phyloP scores from a whole-genome alignment of 2,113 vertebrate genomes.

The Gobius niger region DNA sequence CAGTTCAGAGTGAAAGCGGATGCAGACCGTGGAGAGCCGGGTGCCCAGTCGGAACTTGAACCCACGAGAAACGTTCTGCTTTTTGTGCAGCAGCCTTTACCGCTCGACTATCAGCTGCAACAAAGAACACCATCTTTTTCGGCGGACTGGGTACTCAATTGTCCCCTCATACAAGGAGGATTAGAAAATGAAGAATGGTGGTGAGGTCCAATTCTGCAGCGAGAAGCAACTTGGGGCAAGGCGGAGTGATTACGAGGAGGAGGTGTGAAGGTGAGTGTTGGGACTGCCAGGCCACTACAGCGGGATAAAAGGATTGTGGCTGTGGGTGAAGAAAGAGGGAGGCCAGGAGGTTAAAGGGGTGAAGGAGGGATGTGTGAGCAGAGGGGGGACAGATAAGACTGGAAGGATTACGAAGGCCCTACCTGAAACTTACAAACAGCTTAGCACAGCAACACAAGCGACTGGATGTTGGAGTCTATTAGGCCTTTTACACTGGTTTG shows the following conservation, averaged over 20 bases:
- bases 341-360: constrained; percentile 20
- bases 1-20: too few species aligned
- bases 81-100: too few species aligned
- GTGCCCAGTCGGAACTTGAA: too few species aligned
- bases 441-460: constrained; percentile 37
- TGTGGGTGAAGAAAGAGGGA: constrained; percentile 8
- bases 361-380: constrained; percentile 34
- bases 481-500: too few species aligned
- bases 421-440: constrained; percentile 41
- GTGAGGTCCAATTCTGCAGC: constrained; percentile 1
- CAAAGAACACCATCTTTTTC: too few species aligned
- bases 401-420: constrained; percentile 55
- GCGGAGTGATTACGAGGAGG: constrained; percentile 2
- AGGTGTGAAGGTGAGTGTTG: not conserved
- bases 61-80: too few species aligned
- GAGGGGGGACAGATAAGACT: constrained; percentile 30
- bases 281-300: constrained; percentile 6
- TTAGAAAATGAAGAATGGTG: not conserved
- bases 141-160: not conserved
- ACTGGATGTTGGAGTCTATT: not conserved
- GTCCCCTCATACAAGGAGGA: not conserved
- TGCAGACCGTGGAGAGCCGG: too few species aligned
- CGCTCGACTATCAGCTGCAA: too few species aligned
- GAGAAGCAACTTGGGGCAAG: constrained; percentile 13
- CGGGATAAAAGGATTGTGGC: constrained; percentile 34